These are phyloP conservation scores for Cacoxenus indagator DNA, from an alignment of 2,888 invertebrate species.

Conservation along the genomic window DNA sequence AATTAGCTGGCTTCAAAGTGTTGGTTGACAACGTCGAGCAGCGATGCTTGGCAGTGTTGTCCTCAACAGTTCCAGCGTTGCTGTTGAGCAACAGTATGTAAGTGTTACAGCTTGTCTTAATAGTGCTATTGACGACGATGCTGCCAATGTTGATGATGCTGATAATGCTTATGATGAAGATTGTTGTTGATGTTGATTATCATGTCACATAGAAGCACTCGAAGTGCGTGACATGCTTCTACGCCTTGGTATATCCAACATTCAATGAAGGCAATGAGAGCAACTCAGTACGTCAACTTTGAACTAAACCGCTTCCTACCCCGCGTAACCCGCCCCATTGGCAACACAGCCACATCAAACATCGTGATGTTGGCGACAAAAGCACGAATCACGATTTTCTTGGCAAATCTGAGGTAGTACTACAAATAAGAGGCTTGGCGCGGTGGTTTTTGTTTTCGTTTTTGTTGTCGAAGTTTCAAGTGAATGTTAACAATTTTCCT, in stretches of 20 bases:
- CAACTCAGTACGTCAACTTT: neutral
- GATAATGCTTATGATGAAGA: constrained; percentile 10
- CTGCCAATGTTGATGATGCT: constrained; percentile 28
- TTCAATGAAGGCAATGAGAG: neutral
- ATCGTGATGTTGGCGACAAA: too few relatives aligned
- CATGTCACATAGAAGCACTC: constrained; percentile 53
- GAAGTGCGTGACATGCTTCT: constrained; percentile 35
- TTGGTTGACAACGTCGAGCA: too few relatives aligned
- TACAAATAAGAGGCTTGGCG: too few relatives aligned
- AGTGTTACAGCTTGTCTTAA: constrained; percentile 12
- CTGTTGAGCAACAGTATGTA: too few relatives aligned
- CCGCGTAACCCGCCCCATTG: too few relatives aligned
- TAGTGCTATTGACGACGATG: constrained; percentile 20
- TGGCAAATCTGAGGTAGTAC: too few relatives aligned
- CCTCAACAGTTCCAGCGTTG: too few relatives aligned
- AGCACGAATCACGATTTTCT: neutral
- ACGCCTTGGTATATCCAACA: constrained; percentile 39
- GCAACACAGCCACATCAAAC: too few relatives aligned
- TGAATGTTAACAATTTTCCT: constrained; percentile 60
- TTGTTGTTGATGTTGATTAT: constrained; percentile 50
- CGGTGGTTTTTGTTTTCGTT: neutral
- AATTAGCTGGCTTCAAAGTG: too few relatives aligned
- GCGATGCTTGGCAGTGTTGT: too few relatives aligned
- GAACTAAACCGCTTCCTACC: too few relatives aligned
- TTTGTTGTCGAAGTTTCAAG: constrained; percentile 2